A percentile compares a stretch with the other conserved stretches of the same genome.
Evolutionary conservation across 2,113 vertebrate species (phyloP).

Genomic region (Heloderma charlesbogerti): DNA sequence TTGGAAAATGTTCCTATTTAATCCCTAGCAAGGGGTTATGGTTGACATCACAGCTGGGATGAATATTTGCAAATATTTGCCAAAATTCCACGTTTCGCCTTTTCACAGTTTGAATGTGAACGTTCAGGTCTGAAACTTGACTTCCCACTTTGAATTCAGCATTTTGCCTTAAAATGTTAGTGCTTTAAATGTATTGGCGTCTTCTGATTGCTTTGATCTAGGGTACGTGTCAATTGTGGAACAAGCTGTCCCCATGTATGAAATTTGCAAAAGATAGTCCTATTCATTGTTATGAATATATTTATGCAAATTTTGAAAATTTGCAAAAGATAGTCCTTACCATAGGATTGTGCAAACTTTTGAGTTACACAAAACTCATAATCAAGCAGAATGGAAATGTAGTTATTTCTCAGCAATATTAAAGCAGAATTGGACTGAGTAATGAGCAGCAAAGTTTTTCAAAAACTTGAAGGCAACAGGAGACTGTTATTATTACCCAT

Average conservation of each 20-base stretch:
- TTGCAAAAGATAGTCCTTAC: too few species aligned
- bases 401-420: neutral
- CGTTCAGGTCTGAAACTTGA: neutral
- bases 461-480: too few species aligned
- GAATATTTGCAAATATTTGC: neutral
- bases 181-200: neutral
- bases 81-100: neutral
- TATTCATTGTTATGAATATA: too few species aligned
- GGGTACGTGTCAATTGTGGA: neutral
- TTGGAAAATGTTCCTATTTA: neutral
- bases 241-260: too few species aligned
- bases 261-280: too few species aligned
- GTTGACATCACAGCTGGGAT: neutral
- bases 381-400: neutral
- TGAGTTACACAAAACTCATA: neutral
- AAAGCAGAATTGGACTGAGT: neutral
- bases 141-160: neutral
- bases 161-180: neutral
- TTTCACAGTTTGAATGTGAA: neutral
- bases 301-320: too few species aligned
- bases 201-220: neutral
- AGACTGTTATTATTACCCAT: neutral
- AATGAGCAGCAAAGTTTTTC: neutral
- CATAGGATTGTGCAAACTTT: neutral
- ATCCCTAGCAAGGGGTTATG: neutral